phyloP scores from a whole-genome alignment of 1,140 invertebrate genomes.

The Ladona fulva region DNA sequence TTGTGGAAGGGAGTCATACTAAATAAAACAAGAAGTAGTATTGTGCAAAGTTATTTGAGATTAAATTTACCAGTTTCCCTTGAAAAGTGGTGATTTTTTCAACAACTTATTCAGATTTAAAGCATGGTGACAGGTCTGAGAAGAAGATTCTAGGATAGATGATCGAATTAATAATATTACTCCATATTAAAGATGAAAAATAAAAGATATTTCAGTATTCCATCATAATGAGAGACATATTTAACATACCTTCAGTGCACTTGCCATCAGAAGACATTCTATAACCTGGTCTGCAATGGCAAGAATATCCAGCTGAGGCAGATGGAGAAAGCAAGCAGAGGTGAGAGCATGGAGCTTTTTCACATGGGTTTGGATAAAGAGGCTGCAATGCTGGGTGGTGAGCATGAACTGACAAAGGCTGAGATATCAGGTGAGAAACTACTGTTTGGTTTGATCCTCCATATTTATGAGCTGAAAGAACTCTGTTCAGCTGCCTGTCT shows the following conservation, averaged over 20 bases:
- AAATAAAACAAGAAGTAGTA: no score
- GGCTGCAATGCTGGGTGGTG: slow-evolving; percentile 91
- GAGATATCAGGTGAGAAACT: slow-evolving; percentile 86
- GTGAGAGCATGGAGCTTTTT: slow-evolving; percentile 70
- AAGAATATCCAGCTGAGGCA: slow-evolving; percentile 60
- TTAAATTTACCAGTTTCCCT: no score
- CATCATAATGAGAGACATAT: neutral
- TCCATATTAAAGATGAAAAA: no score
- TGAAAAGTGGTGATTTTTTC: no score
- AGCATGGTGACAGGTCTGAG: no score
- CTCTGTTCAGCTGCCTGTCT: slow-evolving; percentile 82
- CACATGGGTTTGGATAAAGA: slow-evolving; percentile 72
- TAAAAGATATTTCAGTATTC: no score
- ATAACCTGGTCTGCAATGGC: slow-evolving; percentile 86
- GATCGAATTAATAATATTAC: no score
- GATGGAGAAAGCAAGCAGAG: slow-evolving; percentile 81
- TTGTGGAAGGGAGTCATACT: no score
- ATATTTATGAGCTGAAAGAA: slow-evolving; percentile 84
- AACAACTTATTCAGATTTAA: no score
- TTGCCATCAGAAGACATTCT: slow-evolving; percentile 55
- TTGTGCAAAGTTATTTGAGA: no score
- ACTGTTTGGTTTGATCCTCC: slow-evolving; percentile 83
- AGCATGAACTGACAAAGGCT: slow-evolving; percentile 89
- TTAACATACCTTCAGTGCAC: slow-evolving; percentile 56
- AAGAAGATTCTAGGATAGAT: no score